These are phyloP conservation scores for Aporophyla lueneburgensis DNA, from an alignment of 2,888 invertebrate genomes.

Conservation along the genomic window DNA sequence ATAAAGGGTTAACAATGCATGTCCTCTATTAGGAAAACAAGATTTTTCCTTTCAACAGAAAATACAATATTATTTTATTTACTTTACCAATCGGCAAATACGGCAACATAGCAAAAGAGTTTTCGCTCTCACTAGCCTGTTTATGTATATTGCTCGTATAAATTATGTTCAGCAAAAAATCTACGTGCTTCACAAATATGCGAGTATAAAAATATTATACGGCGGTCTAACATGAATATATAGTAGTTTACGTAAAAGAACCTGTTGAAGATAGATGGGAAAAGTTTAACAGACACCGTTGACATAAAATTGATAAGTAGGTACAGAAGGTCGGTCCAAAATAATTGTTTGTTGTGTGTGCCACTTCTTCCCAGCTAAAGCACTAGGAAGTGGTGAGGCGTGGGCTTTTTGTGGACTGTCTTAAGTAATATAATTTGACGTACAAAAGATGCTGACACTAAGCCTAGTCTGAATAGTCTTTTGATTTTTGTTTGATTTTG, in stretches of 20 bases:
- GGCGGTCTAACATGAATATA: conserved; percentile 58
- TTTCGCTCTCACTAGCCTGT: not conserved
- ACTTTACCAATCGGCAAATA: not conserved
- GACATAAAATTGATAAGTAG: not conserved
- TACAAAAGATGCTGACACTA: too few species aligned
- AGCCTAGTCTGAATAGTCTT: too few species aligned
- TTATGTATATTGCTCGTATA: conserved; percentile 28
- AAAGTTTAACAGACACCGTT: conserved; percentile 51
- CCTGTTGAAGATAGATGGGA: conserved; percentile 65
- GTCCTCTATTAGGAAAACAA: not conserved
- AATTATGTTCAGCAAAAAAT: conserved; percentile 38
- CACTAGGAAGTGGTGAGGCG: too few species aligned
- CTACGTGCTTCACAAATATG: conserved; percentile 34
- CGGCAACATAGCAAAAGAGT: too few species aligned
- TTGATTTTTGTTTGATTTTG: too few species aligned
- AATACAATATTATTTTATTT: not conserved
- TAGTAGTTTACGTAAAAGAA: conserved; percentile 61
- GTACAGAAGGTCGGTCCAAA: not conserved
- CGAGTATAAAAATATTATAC: conserved; percentile 48
- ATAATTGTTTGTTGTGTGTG: too few species aligned
- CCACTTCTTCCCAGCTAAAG: too few species aligned
- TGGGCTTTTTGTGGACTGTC: too few species aligned
- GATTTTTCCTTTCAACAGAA: not conserved
- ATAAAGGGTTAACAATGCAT: too few species aligned
- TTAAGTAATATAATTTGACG: too few species aligned